These are phyloP conservation scores for Gari tellinella DNA, from an alignment of 2,888 invertebrate species.

Conservation along the genomic window DNA sequence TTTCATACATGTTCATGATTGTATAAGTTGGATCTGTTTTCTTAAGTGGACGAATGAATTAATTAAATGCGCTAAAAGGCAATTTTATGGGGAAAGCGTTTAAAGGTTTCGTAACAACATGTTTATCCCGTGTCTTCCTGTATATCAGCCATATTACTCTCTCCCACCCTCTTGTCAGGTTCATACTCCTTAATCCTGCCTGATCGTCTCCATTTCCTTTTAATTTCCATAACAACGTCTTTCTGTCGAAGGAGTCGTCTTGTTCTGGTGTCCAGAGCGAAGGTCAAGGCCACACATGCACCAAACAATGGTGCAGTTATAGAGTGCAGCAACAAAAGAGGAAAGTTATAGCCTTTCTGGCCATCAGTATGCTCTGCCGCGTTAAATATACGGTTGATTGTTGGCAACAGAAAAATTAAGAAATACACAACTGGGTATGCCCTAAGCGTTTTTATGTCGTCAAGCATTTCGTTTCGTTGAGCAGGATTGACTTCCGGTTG, in stretches of 20 bases:
- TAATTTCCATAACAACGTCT: too few relatives aligned
- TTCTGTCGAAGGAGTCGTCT: background rate
- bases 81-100: too few relatives aligned
- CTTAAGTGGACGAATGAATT: too few relatives aligned
- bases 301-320: constrained; percentile 26
- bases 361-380: constrained; percentile 4
- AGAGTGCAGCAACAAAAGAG: constrained; percentile 17
- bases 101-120: too few relatives aligned
- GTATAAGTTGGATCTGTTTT: too few relatives aligned
- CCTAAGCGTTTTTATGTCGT: constrained; percentile 30
- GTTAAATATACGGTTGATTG: constrained; percentile 28
- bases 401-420: constrained; percentile 25
- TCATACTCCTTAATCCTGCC: too few relatives aligned
- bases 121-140: too few relatives aligned
- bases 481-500: background rate
- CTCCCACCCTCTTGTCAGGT: too few relatives aligned
- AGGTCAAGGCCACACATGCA: constrained; percentile 29
- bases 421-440: constrained; percentile 42
- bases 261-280: constrained; percentile 35
- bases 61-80: too few relatives aligned
- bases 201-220: too few relatives aligned
- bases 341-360: constrained; percentile 18
- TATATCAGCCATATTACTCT: too few relatives aligned
- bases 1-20: too few relatives aligned
- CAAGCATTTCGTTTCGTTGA: background rate